Percentiles rank a stretch among this genome's conserved stretches.
phyloP scores from a whole-genome alignment of 2,797 vertebrate genomes.

The Enteromius fasciolatus region DNA sequence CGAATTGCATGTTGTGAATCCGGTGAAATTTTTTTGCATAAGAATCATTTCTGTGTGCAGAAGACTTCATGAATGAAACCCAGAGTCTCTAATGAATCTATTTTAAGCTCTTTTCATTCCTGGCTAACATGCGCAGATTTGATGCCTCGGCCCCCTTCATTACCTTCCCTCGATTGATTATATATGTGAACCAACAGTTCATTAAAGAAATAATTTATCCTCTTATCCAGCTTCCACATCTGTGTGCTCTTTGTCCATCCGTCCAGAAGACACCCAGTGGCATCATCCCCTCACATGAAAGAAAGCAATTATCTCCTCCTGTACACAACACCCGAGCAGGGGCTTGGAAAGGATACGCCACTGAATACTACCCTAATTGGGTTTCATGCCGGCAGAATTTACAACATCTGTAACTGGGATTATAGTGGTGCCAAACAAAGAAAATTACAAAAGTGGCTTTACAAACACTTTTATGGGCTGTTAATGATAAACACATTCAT shows the following conservation, averaged over 20 bases:
- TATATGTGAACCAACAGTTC: constrained; percentile 50
- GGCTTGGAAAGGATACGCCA: constrained; percentile 53
- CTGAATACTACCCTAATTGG: constrained; percentile 67
- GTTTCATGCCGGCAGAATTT: constrained; percentile 67
- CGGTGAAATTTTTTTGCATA: not conserved
- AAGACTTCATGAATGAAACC: not conserved
- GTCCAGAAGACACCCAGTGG: constrained; percentile 54
- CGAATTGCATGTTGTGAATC: not conserved
- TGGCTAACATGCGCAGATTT: constrained; percentile 27
- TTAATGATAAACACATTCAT: constrained; percentile 66
- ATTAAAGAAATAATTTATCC: constrained; percentile 54
- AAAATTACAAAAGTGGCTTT: constrained; percentile 67
- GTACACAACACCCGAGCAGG: constrained; percentile 45
- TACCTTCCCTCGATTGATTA: constrained; percentile 46
- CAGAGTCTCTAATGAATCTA: constrained; percentile 22
- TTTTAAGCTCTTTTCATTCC: constrained; percentile 43
- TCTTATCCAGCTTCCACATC: constrained; percentile 45
- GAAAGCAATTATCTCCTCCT: constrained; percentile 61
- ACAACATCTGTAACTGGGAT: constrained; percentile 71
- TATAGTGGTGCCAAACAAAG: constrained; percentile 63
- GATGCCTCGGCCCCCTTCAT: constrained; percentile 16
- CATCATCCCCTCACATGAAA: constrained; percentile 48
- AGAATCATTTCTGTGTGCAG: not conserved
- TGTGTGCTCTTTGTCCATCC: constrained; percentile 59
- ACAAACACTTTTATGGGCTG: constrained; percentile 70